phyloP scores from a whole-genome alignment of 2,113 vertebrate species.

The Oenanthe melanoleuca region DNA sequence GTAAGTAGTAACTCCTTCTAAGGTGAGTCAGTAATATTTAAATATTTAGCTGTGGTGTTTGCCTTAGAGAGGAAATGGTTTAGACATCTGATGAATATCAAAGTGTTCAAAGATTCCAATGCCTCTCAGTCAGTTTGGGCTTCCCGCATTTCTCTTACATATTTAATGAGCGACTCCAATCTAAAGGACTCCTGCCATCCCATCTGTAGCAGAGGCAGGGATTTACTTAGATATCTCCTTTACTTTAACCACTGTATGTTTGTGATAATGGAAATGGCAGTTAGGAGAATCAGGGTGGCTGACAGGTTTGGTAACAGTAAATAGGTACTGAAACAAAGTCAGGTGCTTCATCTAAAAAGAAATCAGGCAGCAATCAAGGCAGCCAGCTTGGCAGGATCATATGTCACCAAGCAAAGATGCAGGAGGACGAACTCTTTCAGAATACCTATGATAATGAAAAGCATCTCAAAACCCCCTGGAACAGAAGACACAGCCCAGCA shows the following conservation, averaged over 20 bases:
- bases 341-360: not conserved
- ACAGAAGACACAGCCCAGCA: not conserved
- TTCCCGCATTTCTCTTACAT: not conserved
- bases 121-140: not conserved
- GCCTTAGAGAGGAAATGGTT: not conserved
- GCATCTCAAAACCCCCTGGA: not conserved
- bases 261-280: not conserved
- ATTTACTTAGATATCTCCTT: not conserved
- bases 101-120: not conserved
- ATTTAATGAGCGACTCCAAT: not conserved
- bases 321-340: not conserved
- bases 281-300: not conserved
- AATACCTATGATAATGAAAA: not conserved
- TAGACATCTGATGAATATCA: not conserved
- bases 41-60: not conserved
- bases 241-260: not conserved
- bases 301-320: not conserved
- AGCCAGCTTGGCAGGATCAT: not conserved
- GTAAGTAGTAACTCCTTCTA: not conserved
- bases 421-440: not conserved
- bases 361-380: not conserved
- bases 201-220: not conserved
- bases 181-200: not conserved
- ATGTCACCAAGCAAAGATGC: not conserved
- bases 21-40: not conserved